Evolutionary conservation across 30 jellyfish, hydroid and myxozoan species (phyloP).

Genomic region (Hydra vulgaris): DNA sequence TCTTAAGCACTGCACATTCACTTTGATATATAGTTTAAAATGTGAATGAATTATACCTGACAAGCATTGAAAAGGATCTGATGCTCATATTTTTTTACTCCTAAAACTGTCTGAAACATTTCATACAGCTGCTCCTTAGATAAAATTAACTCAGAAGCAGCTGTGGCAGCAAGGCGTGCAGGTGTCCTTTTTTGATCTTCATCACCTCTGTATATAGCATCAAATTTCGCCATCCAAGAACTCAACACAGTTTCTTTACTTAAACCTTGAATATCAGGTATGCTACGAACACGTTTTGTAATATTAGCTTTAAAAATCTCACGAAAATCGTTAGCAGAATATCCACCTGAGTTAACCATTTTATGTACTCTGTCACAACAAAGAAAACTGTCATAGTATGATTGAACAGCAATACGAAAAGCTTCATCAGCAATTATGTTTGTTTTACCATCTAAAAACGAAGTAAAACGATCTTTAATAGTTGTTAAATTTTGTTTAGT

Average conservation of each 20-base stretch:
- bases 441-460: constrained; percentile 78
- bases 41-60: no score
- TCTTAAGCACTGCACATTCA: no score
- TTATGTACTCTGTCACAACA: constrained; percentile 91
- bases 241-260: constrained; percentile 96
- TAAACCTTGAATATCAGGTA: constrained; percentile 93
- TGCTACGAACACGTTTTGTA: constrained; percentile 70
- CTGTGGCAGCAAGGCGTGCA: constrained; percentile 93
- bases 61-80: constrained; percentile 80
- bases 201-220: constrained; percentile 96
- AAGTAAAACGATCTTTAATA: constrained; percentile 76
- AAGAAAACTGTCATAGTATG: constrained; percentile 73
- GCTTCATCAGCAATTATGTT: constrained; percentile 93
- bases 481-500: constrained; percentile 75
- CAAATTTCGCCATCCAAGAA: constrained; percentile 99
- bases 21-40: no score
- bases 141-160: constrained; percentile 81
- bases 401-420: constrained; percentile 60
- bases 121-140: constrained; percentile 86
- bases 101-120: constrained; percentile 75
- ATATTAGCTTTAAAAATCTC: constrained; percentile 88
- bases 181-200: constrained; percentile 95
- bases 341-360: constrained; percentile 97
- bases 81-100: constrained; percentile 83
- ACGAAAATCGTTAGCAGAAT: constrained; percentile 85